These are phyloP conservation scores for Netelia fuscicornis DNA, from an alignment of 2,888 invertebrate genomes.

Conservation along the genomic window DNA sequence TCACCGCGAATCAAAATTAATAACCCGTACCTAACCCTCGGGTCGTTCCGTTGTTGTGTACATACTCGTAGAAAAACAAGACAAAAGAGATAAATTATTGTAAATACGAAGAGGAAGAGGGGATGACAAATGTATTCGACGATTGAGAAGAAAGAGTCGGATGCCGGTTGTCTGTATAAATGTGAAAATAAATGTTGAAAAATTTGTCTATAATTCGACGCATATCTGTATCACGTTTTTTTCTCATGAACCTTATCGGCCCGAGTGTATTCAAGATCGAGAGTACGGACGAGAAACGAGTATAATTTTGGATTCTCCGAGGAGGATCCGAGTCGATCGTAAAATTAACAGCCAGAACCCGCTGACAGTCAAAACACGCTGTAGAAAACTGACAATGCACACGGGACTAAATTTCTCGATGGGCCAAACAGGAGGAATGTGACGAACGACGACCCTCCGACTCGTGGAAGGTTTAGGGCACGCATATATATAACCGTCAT, in stretches of 20 bases:
- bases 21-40: constrained; percentile 40
- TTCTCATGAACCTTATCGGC: not conserved
- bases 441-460: constrained; percentile 49
- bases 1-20: constrained; percentile 36
- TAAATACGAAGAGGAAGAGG: constrained; percentile 56
- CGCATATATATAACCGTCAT: constrained; percentile 71
- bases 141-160: constrained; percentile 2
- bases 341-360: constrained; percentile 82
- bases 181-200: constrained; percentile 78
- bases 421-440: constrained; percentile 15
- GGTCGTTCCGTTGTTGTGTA: constrained; percentile 56
- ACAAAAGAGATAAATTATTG: constrained; percentile 62
- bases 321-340: constrained; percentile 68
- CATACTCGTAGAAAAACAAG: constrained; percentile 28
- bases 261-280: too few species aligned
- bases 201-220: constrained; percentile 69
- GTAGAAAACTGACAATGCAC: constrained; percentile 74
- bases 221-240: constrained; percentile 8
- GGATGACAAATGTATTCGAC: constrained; percentile 43
- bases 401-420: constrained; percentile 23
- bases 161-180: constrained; percentile 64
- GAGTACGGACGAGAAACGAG: not conserved
- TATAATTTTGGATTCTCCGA: not conserved
- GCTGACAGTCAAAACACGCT: constrained; percentile 82
- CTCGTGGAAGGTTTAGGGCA: constrained; percentile 75